phyloP scores from a whole-genome alignment of 2,113 vertebrate species.

The Ancistrus triradiatus region DNA sequence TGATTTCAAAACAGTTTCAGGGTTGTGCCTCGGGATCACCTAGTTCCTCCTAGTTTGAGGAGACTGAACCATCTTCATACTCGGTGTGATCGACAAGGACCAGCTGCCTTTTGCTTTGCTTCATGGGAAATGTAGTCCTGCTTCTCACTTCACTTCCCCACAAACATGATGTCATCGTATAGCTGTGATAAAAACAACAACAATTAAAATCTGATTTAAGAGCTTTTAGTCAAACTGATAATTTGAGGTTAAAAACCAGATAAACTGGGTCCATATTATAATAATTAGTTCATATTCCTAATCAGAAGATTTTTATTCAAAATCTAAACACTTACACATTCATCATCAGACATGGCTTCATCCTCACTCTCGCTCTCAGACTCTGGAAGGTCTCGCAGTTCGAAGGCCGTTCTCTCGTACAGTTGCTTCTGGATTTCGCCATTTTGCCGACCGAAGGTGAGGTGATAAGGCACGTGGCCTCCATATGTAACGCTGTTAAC shows the following conservation, averaged over 20 bases:
- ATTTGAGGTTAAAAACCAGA: too few species aligned
- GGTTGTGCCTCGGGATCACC: too few species aligned
- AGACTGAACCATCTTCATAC: too few species aligned
- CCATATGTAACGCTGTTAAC: conserved; percentile 91
- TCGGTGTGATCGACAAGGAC: too few species aligned
- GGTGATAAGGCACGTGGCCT: conserved; percentile 87
- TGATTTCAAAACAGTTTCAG: too few species aligned
- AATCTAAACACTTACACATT: conserved; percentile 78
- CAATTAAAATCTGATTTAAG: too few species aligned
- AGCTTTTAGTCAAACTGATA: too few species aligned
- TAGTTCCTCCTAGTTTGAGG: too few species aligned
- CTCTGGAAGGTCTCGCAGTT: conserved; percentile 82
- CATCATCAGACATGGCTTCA: conserved; percentile 78
- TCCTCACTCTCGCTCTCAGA: conserved; percentile 87
- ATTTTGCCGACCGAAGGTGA: conserved; percentile 87
- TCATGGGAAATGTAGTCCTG: not conserved
- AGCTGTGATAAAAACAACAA: conserved; percentile 48
- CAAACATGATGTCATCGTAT: conserved; percentile 72
- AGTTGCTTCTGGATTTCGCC: conserved; percentile 80
- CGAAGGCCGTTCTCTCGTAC: conserved; percentile 70
- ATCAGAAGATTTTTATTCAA: not conserved
- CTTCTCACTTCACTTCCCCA: conserved; percentile 52
- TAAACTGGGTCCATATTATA: too few species aligned
- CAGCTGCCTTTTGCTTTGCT: conserved; percentile 10
- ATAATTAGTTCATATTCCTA: not conserved